Evolutionary conservation across 2,113 vertebrate genomes (phyloP).

Genomic region (Pomatorhinus ruficollis): DNA sequence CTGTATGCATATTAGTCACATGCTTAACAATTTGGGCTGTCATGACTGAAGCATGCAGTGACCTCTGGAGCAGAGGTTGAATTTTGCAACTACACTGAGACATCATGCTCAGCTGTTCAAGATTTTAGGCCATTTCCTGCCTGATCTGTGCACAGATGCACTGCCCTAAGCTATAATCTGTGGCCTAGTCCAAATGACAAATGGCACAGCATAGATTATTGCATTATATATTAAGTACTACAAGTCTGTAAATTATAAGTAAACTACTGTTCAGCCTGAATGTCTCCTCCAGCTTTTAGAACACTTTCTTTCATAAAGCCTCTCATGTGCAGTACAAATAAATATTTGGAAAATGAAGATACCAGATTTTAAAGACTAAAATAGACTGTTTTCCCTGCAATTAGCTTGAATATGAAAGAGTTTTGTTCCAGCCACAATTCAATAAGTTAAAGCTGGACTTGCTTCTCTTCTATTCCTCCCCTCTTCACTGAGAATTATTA

Average conservation of each 20-base stretch:
- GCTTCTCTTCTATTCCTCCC: neutral
- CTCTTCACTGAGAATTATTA: slow-evolving; percentile 55
- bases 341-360: slow-evolving; percentile 73
- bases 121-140: slow-evolving; percentile 93
- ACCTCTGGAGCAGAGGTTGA: slow-evolving; percentile 88
- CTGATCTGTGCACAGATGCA: slow-evolving; percentile 95
- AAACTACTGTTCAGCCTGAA: slow-evolving; percentile 80
- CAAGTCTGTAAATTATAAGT: slow-evolving; percentile 97
- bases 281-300: slow-evolving; percentile 75
- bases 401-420: slow-evolving; percentile 72
- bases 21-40: slow-evolving; percentile 84
- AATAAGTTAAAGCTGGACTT: slow-evolving; percentile 56
- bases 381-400: slow-evolving; percentile 62
- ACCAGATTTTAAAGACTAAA: slow-evolving; percentile 67
- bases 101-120: slow-evolving; percentile 92
- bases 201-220: slow-evolving; percentile 92
- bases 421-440: slow-evolving; percentile 68
- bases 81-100: slow-evolving; percentile 79
- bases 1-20: slow-evolving; percentile 83
- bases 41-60: slow-evolving; percentile 79
- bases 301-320: slow-evolving; percentile 62
- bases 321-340: slow-evolving; percentile 65
- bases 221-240: slow-evolving; percentile 99
- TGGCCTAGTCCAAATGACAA: slow-evolving; percentile 93
- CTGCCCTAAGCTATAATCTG: slow-evolving; percentile 98